Evolutionary conservation across 2,888 invertebrate genomes (phyloP).

Genomic region (Tinea pellionella): DNA sequence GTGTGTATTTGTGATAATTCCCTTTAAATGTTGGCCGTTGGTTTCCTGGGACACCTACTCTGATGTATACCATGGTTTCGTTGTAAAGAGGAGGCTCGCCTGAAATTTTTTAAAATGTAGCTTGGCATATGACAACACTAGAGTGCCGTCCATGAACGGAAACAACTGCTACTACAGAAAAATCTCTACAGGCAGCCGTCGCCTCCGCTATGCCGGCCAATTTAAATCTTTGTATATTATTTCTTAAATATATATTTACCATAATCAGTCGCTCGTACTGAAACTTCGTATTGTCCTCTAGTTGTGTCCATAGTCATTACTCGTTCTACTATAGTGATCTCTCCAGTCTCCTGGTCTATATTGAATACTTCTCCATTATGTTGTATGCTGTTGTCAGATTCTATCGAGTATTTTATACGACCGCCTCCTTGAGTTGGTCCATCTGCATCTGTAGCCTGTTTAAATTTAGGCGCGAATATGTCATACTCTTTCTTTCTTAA

Average conservation of each 20-base stretch:
- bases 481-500: too few relatives aligned
- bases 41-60: conserved; percentile 85
- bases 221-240: background rate
- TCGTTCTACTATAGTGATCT: conserved; percentile 72
- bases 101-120: conserved; percentile 25
- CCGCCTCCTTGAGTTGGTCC: conserved; percentile 79
- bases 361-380: conserved; percentile 72
- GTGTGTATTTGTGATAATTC: conserved; percentile 70
- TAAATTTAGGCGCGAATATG: background rate
- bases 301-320: conserved; percentile 81
- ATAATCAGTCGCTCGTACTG: conserved; percentile 76
- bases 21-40: conserved; percentile 84
- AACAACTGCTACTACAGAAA: too few relatives aligned
- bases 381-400: conserved; percentile 75
- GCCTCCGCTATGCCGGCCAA: too few relatives aligned
- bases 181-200: too few relatives aligned
- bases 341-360: conserved; percentile 77
- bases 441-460: conserved; percentile 81
- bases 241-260: conserved; percentile 44
- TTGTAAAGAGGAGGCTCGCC: conserved; percentile 74
- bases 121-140: too few relatives aligned
- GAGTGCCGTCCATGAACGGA: too few relatives aligned
- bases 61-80: conserved; percentile 74
- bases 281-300: conserved; percentile 77
- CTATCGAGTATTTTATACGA: conserved; percentile 73